These are phyloP conservation scores for Hirtodrosophila duncani DNA, from an alignment of 2,888 invertebrate genomes.

Conservation along the genomic window DNA sequence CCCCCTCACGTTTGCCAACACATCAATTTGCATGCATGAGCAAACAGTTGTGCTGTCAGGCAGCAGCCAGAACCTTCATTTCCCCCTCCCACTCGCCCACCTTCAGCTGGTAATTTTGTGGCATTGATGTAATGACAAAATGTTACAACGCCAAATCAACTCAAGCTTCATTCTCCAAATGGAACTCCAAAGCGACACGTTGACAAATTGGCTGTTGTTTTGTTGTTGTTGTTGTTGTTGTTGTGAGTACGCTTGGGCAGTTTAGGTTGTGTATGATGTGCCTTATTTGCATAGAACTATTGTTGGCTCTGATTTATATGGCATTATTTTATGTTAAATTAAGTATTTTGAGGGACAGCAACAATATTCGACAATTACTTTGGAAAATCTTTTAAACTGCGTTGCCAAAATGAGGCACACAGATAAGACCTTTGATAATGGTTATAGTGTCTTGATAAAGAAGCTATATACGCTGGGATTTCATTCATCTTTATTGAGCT, in stretches of 20 bases:
- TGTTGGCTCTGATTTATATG: conserved; percentile 56
- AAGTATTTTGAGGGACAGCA: conserved; percentile 7
- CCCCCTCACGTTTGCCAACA: too few relatives aligned
- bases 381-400: too few relatives aligned
- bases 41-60: conserved; percentile 7
- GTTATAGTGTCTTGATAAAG: too few relatives aligned
- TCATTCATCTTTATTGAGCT: too few relatives aligned
- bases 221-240: conserved; percentile 17
- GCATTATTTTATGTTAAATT: conserved; percentile 55
- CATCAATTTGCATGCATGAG: conserved; percentile 44
- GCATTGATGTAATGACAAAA: conserved; percentile 51
- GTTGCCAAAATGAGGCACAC: too few relatives aligned
- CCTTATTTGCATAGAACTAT: conserved; percentile 24
- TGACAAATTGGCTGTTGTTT: conserved; percentile 57
- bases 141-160: too few relatives aligned
- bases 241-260: neutral
- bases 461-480: too few relatives aligned
- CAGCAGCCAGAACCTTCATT: neutral
- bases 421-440: too few relatives aligned
- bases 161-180: too few relatives aligned
- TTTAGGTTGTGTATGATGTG: conserved; percentile 3
- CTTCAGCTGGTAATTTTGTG: conserved; percentile 30
- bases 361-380: neutral
- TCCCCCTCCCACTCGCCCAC: neutral
- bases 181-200: conserved; percentile 26